Percentiles rank a stretch among this genome's conserved stretches.
Evolutionary conservation across 2,797 vertebrate genomes (phyloP).

Genomic region (Anableps anableps): DNA sequence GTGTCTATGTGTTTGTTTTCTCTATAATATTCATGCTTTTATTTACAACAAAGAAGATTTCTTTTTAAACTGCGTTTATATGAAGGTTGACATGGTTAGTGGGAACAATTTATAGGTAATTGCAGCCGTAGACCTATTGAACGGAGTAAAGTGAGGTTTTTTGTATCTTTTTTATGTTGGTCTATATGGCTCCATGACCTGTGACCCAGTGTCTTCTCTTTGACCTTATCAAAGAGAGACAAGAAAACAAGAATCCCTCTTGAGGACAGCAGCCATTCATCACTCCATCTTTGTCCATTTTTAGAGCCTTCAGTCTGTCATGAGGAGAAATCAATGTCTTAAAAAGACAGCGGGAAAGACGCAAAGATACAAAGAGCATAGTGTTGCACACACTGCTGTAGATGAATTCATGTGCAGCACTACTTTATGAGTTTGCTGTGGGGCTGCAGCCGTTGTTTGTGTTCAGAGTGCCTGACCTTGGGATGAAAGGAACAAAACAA

Average conservation of each 20-base stretch:
- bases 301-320: slow-evolving; percentile 63
- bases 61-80: slow-evolving; percentile 57
- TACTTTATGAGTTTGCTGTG: slow-evolving; percentile 63
- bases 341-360: slow-evolving; percentile 50
- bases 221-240: slow-evolving; percentile 77
- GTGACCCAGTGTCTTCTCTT: slow-evolving; percentile 67
- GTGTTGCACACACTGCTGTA: slow-evolving; percentile 38
- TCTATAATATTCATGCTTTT: neutral
- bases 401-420: slow-evolving; percentile 41
- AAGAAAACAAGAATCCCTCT: slow-evolving; percentile 75
- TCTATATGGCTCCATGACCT: slow-evolving; percentile 68
- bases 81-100: slow-evolving; percentile 61
- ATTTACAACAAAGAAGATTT: slow-evolving; percentile 22
- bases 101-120: slow-evolving; percentile 68
- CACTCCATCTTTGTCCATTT: slow-evolving; percentile 73
- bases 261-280: slow-evolving; percentile 78
- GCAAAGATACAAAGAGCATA: slow-evolving; percentile 64
- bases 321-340: slow-evolving; percentile 76
- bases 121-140: slow-evolving; percentile 74
- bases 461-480: slow-evolving; percentile 72
- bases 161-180: slow-evolving; percentile 69
- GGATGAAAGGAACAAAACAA: slow-evolving; percentile 55
- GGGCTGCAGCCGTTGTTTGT: slow-evolving; percentile 59
- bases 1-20: slow-evolving; percentile 1
- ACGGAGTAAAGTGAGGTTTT: slow-evolving; percentile 66